These are phyloP conservation scores for Psophia crepitans DNA, from an alignment of 2,113 vertebrate species.

Conservation along the genomic window DNA sequence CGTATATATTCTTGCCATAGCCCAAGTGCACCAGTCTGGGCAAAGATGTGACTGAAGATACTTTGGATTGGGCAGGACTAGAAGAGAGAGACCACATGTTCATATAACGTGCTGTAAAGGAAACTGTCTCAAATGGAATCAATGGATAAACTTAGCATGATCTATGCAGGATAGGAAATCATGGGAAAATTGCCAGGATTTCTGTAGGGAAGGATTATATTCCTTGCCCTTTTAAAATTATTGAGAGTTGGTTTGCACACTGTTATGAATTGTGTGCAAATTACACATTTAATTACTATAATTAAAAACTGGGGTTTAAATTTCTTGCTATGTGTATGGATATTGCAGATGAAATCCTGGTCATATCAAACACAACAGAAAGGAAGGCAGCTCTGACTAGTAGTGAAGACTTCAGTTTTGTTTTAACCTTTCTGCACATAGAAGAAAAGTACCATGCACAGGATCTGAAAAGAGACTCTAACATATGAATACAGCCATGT, in stretches of 20 bases:
- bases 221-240: not conserved
- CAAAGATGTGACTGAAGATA: not conserved
- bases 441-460: not conserved
- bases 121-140: not conserved
- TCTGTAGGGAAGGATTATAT: not conserved
- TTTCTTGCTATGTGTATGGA: not conserved
- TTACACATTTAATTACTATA: too few relatives aligned
- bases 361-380: not conserved
- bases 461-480: not conserved
- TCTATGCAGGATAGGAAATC: not conserved
- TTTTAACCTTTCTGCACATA: not conserved
- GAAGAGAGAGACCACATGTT: not conserved
- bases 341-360: not conserved
- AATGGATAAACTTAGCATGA: not conserved
- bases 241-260: not conserved
- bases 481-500: not conserved
- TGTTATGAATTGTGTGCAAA: not conserved
- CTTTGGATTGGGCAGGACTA: not conserved
- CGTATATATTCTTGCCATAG: not conserved
- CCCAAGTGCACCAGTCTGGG: not conserved
- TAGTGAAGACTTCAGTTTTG: not conserved
- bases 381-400: not conserved
- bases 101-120: not conserved
- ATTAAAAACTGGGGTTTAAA: not conserved
- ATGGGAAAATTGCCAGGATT: not conserved